phyloP scores from a whole-genome alignment of 2,888 invertebrate genomes.

The Calliopum simillimum region DNA sequence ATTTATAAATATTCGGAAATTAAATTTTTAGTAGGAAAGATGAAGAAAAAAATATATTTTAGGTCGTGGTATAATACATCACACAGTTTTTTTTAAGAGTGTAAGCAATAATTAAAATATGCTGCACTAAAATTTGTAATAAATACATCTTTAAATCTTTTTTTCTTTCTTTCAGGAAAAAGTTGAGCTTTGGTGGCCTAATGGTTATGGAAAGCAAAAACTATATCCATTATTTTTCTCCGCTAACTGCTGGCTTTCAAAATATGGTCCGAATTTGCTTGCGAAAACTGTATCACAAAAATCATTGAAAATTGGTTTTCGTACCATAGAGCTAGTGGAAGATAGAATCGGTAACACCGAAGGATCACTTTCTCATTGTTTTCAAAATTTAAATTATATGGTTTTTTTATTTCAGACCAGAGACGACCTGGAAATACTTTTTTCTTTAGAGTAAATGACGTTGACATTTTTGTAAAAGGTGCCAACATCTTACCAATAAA shows the following conservation, averaged over 20 bases:
- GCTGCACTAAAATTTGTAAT: too few species aligned
- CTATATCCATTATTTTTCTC: slow-evolving; percentile 77
- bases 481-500: slow-evolving; percentile 92
- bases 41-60: too few species aligned
- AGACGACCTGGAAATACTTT: slow-evolving; percentile 77
- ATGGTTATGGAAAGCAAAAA: slow-evolving; percentile 85
- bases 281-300: slow-evolving; percentile 66
- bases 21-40: too few species aligned
- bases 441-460: slow-evolving; percentile 87
- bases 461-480: slow-evolving; percentile 92
- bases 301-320: slow-evolving; percentile 81
- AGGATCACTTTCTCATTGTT: background rate
- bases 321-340: slow-evolving; percentile 86
- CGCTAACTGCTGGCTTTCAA: slow-evolving; percentile 61
- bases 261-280: slow-evolving; percentile 46
- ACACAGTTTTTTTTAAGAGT: too few species aligned
- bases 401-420: slow-evolving; percentile 54
- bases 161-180: slow-evolving; percentile 57
- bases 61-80: too few species aligned
- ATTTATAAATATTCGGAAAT: too few species aligned
- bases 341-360: slow-evolving; percentile 67
- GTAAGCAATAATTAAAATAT: too few species aligned
- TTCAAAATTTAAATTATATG: background rate
- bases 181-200: slow-evolving; percentile 92
- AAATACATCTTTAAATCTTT: background rate